Conservation (phyloP, 2,113 vertebrate genomes). For the Oncorhynchus tshawytscha region DNA sequence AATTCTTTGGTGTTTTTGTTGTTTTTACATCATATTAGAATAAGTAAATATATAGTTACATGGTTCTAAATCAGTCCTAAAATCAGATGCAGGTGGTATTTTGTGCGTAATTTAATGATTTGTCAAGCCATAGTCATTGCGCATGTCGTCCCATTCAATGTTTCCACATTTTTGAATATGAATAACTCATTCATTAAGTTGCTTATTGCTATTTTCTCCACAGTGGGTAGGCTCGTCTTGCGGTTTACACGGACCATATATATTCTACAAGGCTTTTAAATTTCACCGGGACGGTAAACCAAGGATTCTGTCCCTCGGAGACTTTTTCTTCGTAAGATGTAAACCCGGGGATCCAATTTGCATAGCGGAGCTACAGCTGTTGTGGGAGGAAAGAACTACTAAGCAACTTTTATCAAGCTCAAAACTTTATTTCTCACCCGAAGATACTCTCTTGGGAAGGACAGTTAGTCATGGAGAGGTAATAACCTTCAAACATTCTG, state of each 20-base stretch:
- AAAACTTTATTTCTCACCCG: slow-evolving; percentile 98
- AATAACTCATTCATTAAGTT: slow-evolving; percentile 21
- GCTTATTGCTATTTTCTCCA: slow-evolving; percentile 47
- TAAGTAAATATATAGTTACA: slow-evolving; percentile 64
- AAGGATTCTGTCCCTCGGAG: slow-evolving; percentile 92
- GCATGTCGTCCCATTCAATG: background rate
- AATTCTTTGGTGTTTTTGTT: slow-evolving; percentile 58
- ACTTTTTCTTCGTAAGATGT: slow-evolving; percentile 98
- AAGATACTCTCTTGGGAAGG: slow-evolving; percentile 93
- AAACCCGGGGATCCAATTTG: slow-evolving; percentile 93
- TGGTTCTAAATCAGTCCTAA: slow-evolving; percentile 11
- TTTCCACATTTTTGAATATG: background rate
- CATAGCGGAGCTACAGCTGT: slow-evolving; percentile 96
- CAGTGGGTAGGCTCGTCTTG: slow-evolving; percentile 99
- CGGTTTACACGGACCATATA: slow-evolving; percentile 95
- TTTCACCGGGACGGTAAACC: slow-evolving; percentile 86
- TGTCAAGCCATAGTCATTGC: background rate
- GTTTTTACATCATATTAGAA: background rate
- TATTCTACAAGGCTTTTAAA: slow-evolving; percentile 98
- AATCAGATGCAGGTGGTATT: background rate
- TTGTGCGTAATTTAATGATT: background rate
- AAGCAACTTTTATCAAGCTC: slow-evolving; percentile 99
- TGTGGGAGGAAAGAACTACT: slow-evolving; percentile 95
- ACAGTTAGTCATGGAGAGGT: slow-evolving; percentile 90
- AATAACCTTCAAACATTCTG: slow-evolving; percentile 32